Conservation (phyloP, 2,113 vertebrate species). For the Gadus chalcogrammus region DNA sequence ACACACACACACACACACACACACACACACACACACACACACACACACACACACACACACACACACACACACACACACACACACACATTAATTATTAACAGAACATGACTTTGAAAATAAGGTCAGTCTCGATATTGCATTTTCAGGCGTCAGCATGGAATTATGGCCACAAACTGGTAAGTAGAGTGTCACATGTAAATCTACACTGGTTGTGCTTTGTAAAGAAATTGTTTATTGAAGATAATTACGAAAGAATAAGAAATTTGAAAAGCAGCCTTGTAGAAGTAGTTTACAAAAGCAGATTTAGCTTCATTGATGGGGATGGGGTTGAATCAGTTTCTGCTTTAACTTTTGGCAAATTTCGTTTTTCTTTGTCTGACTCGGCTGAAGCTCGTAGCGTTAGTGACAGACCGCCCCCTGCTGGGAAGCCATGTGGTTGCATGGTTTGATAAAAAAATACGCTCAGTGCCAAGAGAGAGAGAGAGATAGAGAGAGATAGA, state of each 20-base stretch:
- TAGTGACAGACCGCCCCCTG: slow-evolving; percentile 52
- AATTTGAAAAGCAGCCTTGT: background rate
- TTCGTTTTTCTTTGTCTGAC: too few species aligned
- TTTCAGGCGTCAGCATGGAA: too few species aligned
- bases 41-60: too few species aligned
- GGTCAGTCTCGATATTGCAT: slow-evolving; percentile 50
- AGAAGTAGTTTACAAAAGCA: background rate
- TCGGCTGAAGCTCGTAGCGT: too few species aligned
- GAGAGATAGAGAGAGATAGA: too few species aligned
- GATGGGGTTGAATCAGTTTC: background rate
- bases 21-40: slow-evolving; percentile 3
- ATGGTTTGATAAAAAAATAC: background rate
- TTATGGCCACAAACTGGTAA: slow-evolving; percentile 7
- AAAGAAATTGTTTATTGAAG: too few species aligned
- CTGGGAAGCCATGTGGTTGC: slow-evolving; percentile 31
- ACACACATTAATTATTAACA: slow-evolving; percentile 49
- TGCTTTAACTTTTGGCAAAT: too few species aligned
- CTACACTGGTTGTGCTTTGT: background rate
- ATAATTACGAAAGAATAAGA: background rate
- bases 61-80: too few species aligned
- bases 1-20: too few species aligned
- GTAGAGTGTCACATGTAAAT: slow-evolving; percentile 15
- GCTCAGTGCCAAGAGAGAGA: background rate
- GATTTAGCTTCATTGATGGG: background rate
- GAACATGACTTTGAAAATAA: slow-evolving; percentile 45